Evolutionary conservation across 2,113 vertebrate genomes (phyloP).

Genomic region (Lepisosteus osseus): DNA sequence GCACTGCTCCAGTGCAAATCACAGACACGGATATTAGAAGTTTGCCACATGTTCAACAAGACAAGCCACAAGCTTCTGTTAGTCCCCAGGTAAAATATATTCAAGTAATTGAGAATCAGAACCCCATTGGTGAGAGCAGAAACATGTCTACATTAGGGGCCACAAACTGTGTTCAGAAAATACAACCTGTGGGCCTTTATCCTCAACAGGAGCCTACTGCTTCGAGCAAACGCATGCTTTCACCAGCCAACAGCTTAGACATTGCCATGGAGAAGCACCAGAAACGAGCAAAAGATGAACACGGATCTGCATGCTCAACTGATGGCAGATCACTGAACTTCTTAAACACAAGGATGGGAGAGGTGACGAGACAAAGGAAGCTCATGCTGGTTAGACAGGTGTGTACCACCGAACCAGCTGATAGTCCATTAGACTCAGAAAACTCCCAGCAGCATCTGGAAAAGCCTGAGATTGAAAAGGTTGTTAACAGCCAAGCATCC

Average conservation of each 20-base stretch:
- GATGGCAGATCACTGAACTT: constrained; percentile 69
- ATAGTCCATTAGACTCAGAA: constrained; percentile 76
- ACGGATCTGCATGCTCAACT: constrained; percentile 76
- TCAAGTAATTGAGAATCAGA: constrained; percentile 43
- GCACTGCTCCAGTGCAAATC: constrained; percentile 42
- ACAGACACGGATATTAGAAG: constrained; percentile 56
- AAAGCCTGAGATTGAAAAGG: constrained; percentile 44
- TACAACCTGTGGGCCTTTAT: constrained; percentile 77
- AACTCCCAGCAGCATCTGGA: constrained; percentile 55
- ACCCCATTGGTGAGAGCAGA: constrained; percentile 43
- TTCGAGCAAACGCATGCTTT: constrained; percentile 95
- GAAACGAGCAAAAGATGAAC: constrained; percentile 94
- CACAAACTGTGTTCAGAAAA: constrained; percentile 69
- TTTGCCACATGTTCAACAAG: constrained; percentile 62
- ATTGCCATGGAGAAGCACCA: constrained; percentile 99
- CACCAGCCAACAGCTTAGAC: constrained; percentile 95
- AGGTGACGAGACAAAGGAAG: constrained; percentile 80
- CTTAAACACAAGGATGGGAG: constrained; percentile 65
- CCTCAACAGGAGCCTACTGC: constrained; percentile 86
- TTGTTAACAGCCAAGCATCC: constrained; percentile 40
- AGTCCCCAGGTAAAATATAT: constrained; percentile 43
- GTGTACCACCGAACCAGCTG: constrained; percentile 86
- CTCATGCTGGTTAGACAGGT: constrained; percentile 86
- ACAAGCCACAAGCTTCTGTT: constrained; percentile 51
- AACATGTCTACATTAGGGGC: constrained; percentile 57